Conservation (phyloP, 2,113 vertebrate species). For the Arothron firmamentum region DNA sequence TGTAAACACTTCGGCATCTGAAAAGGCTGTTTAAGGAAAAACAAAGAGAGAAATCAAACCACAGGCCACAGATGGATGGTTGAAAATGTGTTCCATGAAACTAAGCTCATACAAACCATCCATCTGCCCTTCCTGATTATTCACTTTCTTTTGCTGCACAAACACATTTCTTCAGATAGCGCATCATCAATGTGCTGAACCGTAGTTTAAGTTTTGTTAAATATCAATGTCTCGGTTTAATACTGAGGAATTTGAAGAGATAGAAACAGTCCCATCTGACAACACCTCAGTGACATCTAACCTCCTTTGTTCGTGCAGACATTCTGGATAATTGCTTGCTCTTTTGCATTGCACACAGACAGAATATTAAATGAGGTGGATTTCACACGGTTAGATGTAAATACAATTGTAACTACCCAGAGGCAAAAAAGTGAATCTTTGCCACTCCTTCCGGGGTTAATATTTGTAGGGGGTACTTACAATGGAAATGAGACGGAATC, state of each 20-base stretch:
- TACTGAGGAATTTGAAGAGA: slow-evolving; percentile 25
- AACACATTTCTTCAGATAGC: not conserved
- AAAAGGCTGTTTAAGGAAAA: not conserved
- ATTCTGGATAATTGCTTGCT: slow-evolving; percentile 47
- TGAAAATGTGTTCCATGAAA: not conserved
- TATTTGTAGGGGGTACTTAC: not conserved
- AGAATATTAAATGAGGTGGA: not conserved
- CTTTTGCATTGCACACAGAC: slow-evolving; percentile 12
- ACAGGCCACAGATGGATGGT: too few species aligned
- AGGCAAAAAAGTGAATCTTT: not conserved
- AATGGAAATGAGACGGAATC: not conserved
- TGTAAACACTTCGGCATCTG: not conserved
- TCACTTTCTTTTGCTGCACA: not conserved
- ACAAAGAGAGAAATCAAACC: not conserved
- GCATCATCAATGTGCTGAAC: not conserved
- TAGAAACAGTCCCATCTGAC: slow-evolving; percentile 42
- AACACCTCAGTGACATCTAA: slow-evolving; percentile 16
- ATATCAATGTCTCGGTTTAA: slow-evolving; percentile 36
- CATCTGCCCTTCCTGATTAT: not conserved
- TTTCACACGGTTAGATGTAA: too few species aligned
- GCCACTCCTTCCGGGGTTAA: too few species aligned
- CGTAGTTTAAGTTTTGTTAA: slow-evolving; percentile 24
- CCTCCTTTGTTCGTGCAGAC: slow-evolving; percentile 5
- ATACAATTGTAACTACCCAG: not conserved
- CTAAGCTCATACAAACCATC: not conserved